Conservation (phyloP, 2,113 vertebrate species). For the Percopsis transmontana region DNA sequence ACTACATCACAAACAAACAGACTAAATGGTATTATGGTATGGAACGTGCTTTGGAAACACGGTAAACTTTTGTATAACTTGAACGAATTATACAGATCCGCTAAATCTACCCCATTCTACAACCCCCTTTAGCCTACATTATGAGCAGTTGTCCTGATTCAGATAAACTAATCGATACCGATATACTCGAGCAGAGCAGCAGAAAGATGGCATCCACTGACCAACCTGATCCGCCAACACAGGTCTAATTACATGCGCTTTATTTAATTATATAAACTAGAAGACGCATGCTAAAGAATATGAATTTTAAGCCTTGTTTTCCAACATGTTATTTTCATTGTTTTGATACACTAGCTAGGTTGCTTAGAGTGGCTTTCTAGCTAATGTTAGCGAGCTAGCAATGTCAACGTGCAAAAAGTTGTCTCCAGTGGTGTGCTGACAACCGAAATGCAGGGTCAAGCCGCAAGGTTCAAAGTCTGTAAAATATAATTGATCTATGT, state of each 20-base stretch:
- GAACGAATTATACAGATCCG: not conserved
- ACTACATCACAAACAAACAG: too few relatives aligned
- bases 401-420: slow-evolving; percentile 50
- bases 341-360: not conserved
- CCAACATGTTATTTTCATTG: not conserved
- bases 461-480: not conserved
- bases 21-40: too few relatives aligned
- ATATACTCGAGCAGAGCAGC: slow-evolving; percentile 28
- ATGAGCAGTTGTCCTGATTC: not conserved
- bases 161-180: slow-evolving; percentile 61
- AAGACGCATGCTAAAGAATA: too few relatives aligned
- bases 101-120: not conserved
- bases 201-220: slow-evolving; percentile 79
- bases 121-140: not conserved
- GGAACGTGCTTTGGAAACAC: not conserved
- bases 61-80: not conserved
- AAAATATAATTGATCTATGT: not conserved
- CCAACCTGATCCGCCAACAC: slow-evolving; percentile 66
- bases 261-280: too few relatives aligned
- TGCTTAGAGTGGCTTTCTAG: slow-evolving; percentile 35
- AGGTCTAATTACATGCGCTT: slow-evolving; percentile 58
- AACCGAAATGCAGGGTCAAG: slow-evolving; percentile 27
- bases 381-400: slow-evolving; percentile 57
- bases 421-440: slow-evolving; percentile 32
- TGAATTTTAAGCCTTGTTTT: not conserved